Percentiles rank a stretch among this genome's conserved stretches.
Evolutionary conservation across 2,797 vertebrate genomes (phyloP).

Genomic region (Alcedo atthis): DNA sequence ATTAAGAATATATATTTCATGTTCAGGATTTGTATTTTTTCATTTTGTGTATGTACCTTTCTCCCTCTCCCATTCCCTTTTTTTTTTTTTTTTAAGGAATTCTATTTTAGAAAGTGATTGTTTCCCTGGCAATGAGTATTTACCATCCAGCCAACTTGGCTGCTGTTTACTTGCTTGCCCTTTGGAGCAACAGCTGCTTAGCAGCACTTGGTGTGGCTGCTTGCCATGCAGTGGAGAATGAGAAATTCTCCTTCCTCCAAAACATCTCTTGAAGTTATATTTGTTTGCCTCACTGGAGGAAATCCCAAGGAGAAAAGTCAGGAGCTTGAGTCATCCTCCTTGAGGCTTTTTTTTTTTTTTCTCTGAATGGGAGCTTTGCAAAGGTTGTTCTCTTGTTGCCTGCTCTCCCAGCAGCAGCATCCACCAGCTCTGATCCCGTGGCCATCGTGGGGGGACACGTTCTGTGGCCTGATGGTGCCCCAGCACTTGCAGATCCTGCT

Average conservation of each 20-base stretch:
- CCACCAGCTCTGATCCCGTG: neutral
- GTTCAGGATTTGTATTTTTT: neutral
- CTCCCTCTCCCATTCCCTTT: neutral
- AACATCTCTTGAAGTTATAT: neutral
- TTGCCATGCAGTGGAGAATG: neutral
- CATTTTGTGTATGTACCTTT: neutral
- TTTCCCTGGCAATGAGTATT: neutral
- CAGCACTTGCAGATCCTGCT: neutral
- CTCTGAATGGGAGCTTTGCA: neutral
- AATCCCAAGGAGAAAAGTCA: neutral
- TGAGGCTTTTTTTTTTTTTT: neutral
- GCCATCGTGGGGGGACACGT: fast-evolving
- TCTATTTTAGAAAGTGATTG: neutral
- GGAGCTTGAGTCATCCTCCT: neutral
- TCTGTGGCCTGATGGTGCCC: neutral
- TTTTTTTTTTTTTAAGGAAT: neutral
- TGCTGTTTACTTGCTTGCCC: neutral
- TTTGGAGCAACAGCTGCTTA: neutral
- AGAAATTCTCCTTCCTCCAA: neutral
- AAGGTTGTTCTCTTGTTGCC: neutral
- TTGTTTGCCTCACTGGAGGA: neutral
- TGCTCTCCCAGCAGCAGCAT: neutral
- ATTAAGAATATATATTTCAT: neutral
- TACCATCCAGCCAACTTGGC: neutral
- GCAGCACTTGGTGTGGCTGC: neutral